Evolutionary conservation across 2,113 vertebrate genomes (phyloP), one percentile per base, ranked within the genome.

Genomic region (Epinephelus cyanopodus): DNA sequence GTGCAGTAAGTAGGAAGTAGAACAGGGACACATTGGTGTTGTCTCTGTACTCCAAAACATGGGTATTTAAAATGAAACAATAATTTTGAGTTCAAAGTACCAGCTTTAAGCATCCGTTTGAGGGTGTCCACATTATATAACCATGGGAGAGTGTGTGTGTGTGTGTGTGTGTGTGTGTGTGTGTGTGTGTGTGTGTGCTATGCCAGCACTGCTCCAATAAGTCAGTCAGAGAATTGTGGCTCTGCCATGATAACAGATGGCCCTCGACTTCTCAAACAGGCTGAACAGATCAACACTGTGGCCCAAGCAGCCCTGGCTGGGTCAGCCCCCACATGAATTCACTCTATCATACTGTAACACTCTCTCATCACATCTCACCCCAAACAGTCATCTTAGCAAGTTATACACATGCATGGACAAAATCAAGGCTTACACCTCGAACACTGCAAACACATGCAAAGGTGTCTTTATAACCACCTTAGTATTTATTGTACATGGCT

Each of bases 221-320:
- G 71, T 54, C 52, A 15, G 52, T 74, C 39, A 58, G 70, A 81
- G 64, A 72, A 9, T 6, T 52, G 71, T 47, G 52, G 47, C 67
- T 68, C 37, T 69, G 87, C 81, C 87, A 66, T 74, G 66, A 65
- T 77, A 72, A 83, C 91, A 90, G 89, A 90, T 90, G 91, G 87
- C 74, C 56, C 53, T 85, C 2, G 12, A 67, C 82, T 81, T 83
- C 62, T 74, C 68, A 62, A 79, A 82, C 89, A 71, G 47, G 58
- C 71, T 25, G 8, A 82, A 52, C 80, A 69, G 79, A 78, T 80
- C 82, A 69, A 45, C 74, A 33, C 77, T 79, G 75, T 61, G 42
- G 77, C 67, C 64, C 25, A 37, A 64, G 71, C 42, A 58, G 82
- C 77, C 74, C 85, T 66, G 87, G 42, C 82, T 85, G 76, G 86